A percentile compares a stretch with the other conserved stretches of the same genome.
phyloP scores from a whole-genome alignment of 1,140 invertebrate species.

The Druon quercuslanigerum region DNA sequence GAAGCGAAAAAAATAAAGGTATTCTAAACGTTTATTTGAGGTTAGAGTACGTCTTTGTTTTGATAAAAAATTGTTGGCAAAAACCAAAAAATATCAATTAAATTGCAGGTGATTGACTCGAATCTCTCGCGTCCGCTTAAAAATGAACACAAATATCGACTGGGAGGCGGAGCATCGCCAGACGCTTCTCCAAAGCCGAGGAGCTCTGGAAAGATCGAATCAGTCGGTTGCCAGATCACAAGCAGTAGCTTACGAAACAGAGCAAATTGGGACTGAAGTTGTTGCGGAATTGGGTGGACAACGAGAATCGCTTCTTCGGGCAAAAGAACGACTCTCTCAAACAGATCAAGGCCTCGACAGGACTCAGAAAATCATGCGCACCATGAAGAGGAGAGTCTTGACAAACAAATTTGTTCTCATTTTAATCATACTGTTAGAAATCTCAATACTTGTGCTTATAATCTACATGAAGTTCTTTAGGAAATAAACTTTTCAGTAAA shows the following conservation, averaged over 20 bases:
- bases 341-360: constrained; percentile 79
- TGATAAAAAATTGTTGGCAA: no score
- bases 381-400: constrained; percentile 79
- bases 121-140: constrained; percentile 9
- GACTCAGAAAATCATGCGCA: constrained; percentile 78
- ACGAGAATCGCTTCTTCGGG: constrained; percentile 79
- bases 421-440: constrained; percentile 81
- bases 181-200: constrained; percentile 77
- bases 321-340: constrained; percentile 78
- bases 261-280: constrained; percentile 86
- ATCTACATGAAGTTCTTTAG: constrained; percentile 79
- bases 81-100: no score
- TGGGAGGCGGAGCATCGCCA: constrained; percentile 76
- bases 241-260: constrained; percentile 85
- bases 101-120: no score
- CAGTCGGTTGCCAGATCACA: constrained; percentile 83
- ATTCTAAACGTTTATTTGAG: no score
- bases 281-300: constrained; percentile 81
- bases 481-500: background rate
- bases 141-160: constrained; percentile 69
- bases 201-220: constrained; percentile 79
- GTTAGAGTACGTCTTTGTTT: no score
- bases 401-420: constrained; percentile 83
- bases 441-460: constrained; percentile 77
- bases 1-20: no score